Evolutionary conservation across 2,888 invertebrate species (phyloP), one percentile per base, ranked within the genome.

Genomic region (Nemotelus nigrinus): DNA sequence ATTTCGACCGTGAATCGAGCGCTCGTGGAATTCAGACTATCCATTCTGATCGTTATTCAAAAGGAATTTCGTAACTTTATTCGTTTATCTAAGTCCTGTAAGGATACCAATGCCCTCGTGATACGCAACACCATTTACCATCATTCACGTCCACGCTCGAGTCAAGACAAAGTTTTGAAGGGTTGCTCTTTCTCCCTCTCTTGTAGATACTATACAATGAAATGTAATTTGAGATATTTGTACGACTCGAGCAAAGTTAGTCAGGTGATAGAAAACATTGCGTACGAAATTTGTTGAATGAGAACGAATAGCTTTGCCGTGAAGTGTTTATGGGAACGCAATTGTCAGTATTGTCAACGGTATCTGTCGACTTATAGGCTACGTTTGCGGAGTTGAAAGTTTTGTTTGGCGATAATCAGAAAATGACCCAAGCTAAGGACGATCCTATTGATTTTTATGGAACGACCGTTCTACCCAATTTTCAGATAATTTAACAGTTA

Each of bases 241-340:
- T 53, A 43, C 55, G 47, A 7, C 55, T 53, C 47, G 7, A 25
- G 55, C 8, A 4, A 53, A 55, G 53, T 55, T 53, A 55, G 43
- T 41, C 70, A 70, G 70, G 70, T 70, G 70, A 43, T 55, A 43
- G 70, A 47, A 70, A 70, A 70, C 43, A 43, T 47, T 50, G 70
- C 53, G 55, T 43, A 43, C 7, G 41, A 60, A 25, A 50, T 50
- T 50, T 5, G 50, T 7, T 7, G 50, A 8, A 7, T 60, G 60
- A 60, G 41, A 60, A 58, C 25, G 25, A 41, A 60, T 25, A 25
- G 25, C 25, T 25, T 25, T 25, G 39, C 60, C 25, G 60, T 7
- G 39, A 43, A 43, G 7, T 60, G 25, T 25, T 25, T 25, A 25
- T 25, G 25, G 25, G 25, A 25, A 25, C 25, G 7, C 41, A 60